Evolutionary conservation across 2,888 invertebrate genomes (phyloP), one percentile per base, ranked within the genome.

Genomic region (Folsomia candida): DNA sequence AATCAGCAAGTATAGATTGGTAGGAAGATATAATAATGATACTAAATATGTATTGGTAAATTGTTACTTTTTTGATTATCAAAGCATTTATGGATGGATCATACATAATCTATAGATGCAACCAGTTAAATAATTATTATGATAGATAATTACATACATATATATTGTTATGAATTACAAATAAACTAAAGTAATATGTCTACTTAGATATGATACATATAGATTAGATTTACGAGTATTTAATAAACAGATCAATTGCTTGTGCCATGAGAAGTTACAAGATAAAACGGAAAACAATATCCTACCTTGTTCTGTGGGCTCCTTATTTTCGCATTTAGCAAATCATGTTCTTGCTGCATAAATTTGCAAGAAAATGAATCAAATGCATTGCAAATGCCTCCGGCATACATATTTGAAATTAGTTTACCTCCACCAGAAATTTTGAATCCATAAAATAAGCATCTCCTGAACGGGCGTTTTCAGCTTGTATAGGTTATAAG

Each of bases 221-320:
- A 47, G 18, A 47, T 47, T 47, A 47, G 47, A 9, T 47, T 11
- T 47, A 47, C 9, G 6, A 6, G 11, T 6, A 57, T 11, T 11
- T 57, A 57, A 11, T n/a, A 11, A 57, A 57, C 6, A 62, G 24
- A 62, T 9, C 2, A 26, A 62, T 18, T 62, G 62, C 62, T 62
- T 62, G 62, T 62, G 62, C 62, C 62, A 62, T 62, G 28, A 62
- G 24, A 62, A 62, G 29, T 47, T 47, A 47, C 18, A 9, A 47
- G 47, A 47, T 11, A 47, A 47, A 47, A 11, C 18, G 47, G 18
- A 47, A 47, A 47, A 47, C 9, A 11, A 18, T 11, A 47, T 47
- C 18, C 18, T 47, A 18, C 9, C 9, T 47, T 47, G 47, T 47
- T 47, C 18, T 47, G 9, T 47, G 47, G 47, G 47, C 9, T 47